These are phyloP conservation scores for Tympanuchus pallidicinctus DNA, from an alignment of 2,113 vertebrate species.

Conservation along the genomic window DNA sequence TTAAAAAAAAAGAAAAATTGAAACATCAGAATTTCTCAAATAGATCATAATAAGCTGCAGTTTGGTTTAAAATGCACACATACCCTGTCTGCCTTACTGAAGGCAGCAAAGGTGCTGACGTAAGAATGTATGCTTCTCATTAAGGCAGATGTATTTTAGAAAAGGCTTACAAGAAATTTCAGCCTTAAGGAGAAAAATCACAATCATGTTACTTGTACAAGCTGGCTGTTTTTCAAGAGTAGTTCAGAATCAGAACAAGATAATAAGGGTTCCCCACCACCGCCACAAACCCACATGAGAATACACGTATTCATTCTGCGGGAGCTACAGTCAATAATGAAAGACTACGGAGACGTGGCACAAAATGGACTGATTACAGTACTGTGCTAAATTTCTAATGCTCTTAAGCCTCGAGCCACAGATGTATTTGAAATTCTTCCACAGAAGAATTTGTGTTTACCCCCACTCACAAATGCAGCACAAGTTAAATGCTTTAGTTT, in stretches of 20 bases:
- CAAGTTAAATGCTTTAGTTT: slow-evolving; percentile 35
- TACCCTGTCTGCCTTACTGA: neutral
- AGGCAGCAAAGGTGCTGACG: neutral
- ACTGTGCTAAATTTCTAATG: slow-evolving; percentile 33
- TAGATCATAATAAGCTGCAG: neutral
- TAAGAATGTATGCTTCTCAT: neutral
- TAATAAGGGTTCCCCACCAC: neutral
- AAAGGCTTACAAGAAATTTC: neutral
- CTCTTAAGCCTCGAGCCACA: slow-evolving; percentile 57
- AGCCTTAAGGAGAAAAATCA: neutral
- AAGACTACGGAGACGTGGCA: slow-evolving; percentile 2
- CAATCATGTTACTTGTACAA: neutral
- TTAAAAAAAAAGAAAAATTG: neutral
- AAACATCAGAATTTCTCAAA: neutral
- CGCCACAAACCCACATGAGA: slow-evolving; percentile 17
- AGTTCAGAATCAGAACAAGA: neutral
- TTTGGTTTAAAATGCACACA: neutral
- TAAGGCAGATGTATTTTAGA: neutral
- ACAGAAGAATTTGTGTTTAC: slow-evolving; percentile 20
- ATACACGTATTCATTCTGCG: slow-evolving; percentile 20
- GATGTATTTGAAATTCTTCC: slow-evolving; percentile 56
- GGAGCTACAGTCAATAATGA: slow-evolving; percentile 25
- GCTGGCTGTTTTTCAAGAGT: slow-evolving; percentile 12
- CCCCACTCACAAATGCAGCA: neutral
- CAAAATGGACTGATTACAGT: slow-evolving; percentile 44